Base-by-base conservation (phyloP, 2,888 invertebrate species). In the Tipula helvola region DNA sequence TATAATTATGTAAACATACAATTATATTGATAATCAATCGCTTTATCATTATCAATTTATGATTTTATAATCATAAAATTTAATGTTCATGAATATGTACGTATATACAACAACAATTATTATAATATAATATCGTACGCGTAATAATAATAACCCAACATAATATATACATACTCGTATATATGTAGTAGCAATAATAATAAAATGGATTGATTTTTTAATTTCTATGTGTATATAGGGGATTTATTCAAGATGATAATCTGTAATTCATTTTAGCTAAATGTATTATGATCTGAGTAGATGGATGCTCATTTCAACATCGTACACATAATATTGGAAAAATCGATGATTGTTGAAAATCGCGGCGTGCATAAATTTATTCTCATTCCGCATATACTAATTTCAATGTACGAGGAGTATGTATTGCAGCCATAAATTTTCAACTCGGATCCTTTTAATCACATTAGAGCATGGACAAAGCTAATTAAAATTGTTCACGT, bases 1-100 rank as follows among this genome's bases (percentile, higher is more conserved):
- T 71, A 71, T 71, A 71, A 71, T 71, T 71, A 71, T 71, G 71
- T 71, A 71, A 71, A 71, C 71, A 71, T 71, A 71, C 71, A 71
- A 71, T 71, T 71, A 71, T 71, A 71, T 71, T 71, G 71, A 71
- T 71, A 71, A 71, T 71, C 71, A 71, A 71, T 71, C 71, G 71
- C 71, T 71, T 71, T 71, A 71, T 71, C 71, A 71, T 71, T 71
- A 71, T 71, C 71, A 71, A 71, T 71, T 71, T 71, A 71, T 71
- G 71, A 71, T 71, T 71, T 71, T 71, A 28, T 71, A 71, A 71
- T 71, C 71, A 71, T 71, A 71, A 71, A 71, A 71, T 71, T 71
- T 71, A 71, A 71, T 71, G 71, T 71, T 18, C 47, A 47, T 47
- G 47, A 13, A 47, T 47, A 47, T 47, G 13, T 47, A n/a, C 52